Evolutionary conservation across 2,888 invertebrate genomes (phyloP).

Genomic region (Amblyjoppa proteus): DNA sequence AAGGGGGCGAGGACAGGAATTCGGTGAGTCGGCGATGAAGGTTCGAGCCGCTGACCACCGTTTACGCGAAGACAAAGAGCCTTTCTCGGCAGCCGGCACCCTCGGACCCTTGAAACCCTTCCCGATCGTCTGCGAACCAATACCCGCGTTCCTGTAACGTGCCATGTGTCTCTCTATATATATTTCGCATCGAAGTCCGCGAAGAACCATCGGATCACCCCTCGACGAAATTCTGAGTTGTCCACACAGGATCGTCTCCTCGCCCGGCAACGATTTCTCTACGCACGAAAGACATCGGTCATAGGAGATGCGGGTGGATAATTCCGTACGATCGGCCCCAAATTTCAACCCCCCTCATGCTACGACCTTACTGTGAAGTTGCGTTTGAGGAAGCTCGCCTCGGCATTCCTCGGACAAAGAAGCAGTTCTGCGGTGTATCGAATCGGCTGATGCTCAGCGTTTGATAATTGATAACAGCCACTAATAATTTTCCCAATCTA

Average conservation of each 20-base stretch:
- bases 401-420: not conserved
- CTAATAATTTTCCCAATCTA: not conserved
- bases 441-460: not conserved
- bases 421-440: not conserved
- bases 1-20: conserved; percentile 46
- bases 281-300: conserved; percentile 46
- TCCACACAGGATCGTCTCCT: conserved; percentile 5
- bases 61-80: conserved; percentile 69
- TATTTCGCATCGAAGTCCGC: conserved; percentile 22
- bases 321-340: conserved; percentile 46
- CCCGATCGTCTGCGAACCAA: conserved; percentile 58
- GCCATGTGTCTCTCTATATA: conserved; percentile 41
- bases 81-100: conserved; percentile 26
- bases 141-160: conserved; percentile 62
- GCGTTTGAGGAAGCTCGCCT: not conserved
- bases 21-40: conserved; percentile 45
- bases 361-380: not conserved
- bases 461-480: not conserved
- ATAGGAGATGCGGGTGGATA: conserved; percentile 69
- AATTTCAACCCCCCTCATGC: conserved; percentile 19
- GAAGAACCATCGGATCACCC: conserved; percentile 28
- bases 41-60: conserved; percentile 64
- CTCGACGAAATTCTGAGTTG: conserved; percentile 33
- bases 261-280: conserved; percentile 22
- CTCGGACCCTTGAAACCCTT: conserved; percentile 32